phyloP scores from a whole-genome alignment of 2,888 invertebrate genomes.

The Drosophila paucipuncta region DNA sequence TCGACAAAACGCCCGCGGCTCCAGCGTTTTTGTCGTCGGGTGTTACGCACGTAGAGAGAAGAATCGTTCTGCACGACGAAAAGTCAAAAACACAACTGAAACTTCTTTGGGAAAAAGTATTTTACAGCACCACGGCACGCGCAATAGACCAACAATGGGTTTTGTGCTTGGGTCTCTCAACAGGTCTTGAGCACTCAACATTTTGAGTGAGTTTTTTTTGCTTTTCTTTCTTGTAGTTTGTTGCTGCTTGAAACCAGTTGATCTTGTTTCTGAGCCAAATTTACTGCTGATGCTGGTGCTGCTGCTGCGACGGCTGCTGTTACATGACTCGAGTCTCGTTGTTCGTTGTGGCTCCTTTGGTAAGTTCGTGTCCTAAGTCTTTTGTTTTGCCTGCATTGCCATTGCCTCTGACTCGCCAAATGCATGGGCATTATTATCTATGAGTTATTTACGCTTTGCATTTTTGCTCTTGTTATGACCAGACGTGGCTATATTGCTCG shows the following conservation, averaged over 20 bases:
- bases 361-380: conserved; percentile 81
- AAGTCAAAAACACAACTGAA: conserved; percentile 83
- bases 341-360: conserved; percentile 62
- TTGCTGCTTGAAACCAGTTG: conserved; percentile 70
- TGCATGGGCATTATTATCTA: conserved; percentile 78
- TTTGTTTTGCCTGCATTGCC: conserved; percentile 71
- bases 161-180: conserved; percentile 64
- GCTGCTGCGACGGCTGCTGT: conserved; percentile 47
- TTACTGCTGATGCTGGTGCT: conserved; percentile 12
- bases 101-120: conserved; percentile 81
- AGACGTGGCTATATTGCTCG: conserved; percentile 44
- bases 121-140: conserved; percentile 78
- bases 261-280: conserved; percentile 70
- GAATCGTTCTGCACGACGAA: conserved; percentile 82
- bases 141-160: conserved; percentile 76
- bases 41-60: conserved; percentile 53
- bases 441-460: conserved; percentile 77
- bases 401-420: conserved; percentile 60
- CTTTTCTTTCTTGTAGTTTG: conserved; percentile 29
- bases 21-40: conserved; percentile 24
- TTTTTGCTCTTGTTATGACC: conserved; percentile 73
- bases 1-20: conserved; percentile 66
- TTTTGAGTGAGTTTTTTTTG: conserved; percentile 72
- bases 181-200: conserved; percentile 70
- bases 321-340: conserved; percentile 71